These are phyloP conservation scores for Paratilapia polleni DNA, from an alignment of 2,113 vertebrate genomes.

Conservation along the genomic window DNA sequence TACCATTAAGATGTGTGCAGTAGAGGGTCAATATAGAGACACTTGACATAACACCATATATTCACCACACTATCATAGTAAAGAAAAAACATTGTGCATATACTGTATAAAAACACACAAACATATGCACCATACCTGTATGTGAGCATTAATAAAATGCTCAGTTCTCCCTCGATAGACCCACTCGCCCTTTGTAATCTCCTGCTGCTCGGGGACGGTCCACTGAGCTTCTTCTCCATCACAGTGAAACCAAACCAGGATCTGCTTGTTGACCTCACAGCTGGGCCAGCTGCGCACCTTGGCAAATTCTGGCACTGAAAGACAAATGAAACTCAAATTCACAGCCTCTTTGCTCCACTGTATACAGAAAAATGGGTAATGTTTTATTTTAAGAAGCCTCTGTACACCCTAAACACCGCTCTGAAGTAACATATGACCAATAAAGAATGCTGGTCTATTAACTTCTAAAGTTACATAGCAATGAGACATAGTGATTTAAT, in stretches of 20 bases:
- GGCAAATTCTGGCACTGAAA: conserved; percentile 80
- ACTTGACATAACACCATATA: too few relatives aligned
- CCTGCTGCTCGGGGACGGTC: conserved; percentile 77
- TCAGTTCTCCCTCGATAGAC: conserved; percentile 79
- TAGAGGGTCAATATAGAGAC: too few relatives aligned
- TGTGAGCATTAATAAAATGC: conserved; percentile 81
- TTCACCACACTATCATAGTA: too few relatives aligned
- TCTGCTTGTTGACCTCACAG: conserved; percentile 78
- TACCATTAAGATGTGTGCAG: too few relatives aligned
- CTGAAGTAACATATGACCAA: background rate
- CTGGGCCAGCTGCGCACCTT: conserved; percentile 78
- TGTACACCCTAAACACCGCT: background rate
- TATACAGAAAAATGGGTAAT: background rate
- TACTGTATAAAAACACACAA: background rate
- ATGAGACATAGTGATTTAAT: too few relatives aligned
- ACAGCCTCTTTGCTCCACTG: background rate
- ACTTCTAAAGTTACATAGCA: background rate
- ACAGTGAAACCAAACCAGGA: conserved; percentile 85
- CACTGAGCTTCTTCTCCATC: conserved; percentile 71
- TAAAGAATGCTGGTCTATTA: background rate
- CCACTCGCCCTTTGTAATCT: conserved; percentile 78
- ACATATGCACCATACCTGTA: conserved; percentile 65
- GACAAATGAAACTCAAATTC: background rate
- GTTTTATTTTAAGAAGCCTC: background rate
- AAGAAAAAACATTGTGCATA: background rate